Percentiles rank a stretch among this genome's conserved stretches.
These are phyloP conservation scores for Vanessa atalanta DNA, from an alignment of 1,140 invertebrate species.

Conservation along the genomic window DNA sequence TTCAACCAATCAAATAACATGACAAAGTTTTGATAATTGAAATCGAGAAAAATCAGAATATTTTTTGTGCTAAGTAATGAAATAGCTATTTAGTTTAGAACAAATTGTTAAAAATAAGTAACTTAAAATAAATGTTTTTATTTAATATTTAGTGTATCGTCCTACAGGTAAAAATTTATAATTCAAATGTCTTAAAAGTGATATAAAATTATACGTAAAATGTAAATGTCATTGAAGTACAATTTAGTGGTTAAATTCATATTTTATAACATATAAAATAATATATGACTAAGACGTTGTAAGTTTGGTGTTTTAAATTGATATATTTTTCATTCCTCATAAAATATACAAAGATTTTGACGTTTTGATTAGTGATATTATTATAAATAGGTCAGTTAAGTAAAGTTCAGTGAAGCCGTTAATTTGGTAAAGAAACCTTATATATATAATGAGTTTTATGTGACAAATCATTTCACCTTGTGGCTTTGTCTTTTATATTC, in stretches of 20 bases:
- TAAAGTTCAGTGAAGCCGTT: background rate
- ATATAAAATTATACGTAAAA: background rate
- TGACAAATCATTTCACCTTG: slow-evolving; percentile 1
- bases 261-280: too few species aligned
- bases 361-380: background rate
- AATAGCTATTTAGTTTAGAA: slow-evolving; percentile 23
- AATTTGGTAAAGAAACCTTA: background rate
- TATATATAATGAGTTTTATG: background rate
- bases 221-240: background rate
- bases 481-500: background rate
- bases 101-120: slow-evolving; percentile 26
- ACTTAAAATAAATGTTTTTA: slow-evolving; percentile 33
- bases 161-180: slow-evolving; percentile 12
- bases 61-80: slow-evolving; percentile 32
- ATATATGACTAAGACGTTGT: too few species aligned
- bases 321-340: too few species aligned
- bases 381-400: slow-evolving; percentile 2
- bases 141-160: slow-evolving; percentile 21
- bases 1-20: slow-evolving; percentile 14
- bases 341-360: background rate
- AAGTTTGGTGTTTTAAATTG: too few species aligned
- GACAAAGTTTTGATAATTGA: background rate
- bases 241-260: too few species aligned
- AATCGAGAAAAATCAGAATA: slow-evolving; percentile 3
- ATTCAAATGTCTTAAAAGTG: background rate